These are phyloP conservation scores for Drosophila anomelani DNA, from an alignment of 2,888 invertebrate species.

Conservation along the genomic window DNA sequence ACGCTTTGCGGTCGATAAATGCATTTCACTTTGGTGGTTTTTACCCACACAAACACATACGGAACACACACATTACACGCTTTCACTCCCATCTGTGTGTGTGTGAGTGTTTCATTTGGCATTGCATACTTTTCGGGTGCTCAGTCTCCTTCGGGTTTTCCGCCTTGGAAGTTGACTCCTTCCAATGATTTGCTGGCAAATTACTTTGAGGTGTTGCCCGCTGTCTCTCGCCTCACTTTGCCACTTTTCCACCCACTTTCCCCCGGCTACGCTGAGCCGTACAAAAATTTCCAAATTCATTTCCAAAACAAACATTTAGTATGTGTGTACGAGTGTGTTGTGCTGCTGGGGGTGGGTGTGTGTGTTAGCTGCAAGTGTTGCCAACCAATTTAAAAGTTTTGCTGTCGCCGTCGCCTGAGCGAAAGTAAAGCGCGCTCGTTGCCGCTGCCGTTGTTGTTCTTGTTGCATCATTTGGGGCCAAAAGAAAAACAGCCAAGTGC, in stretches of 20 bases:
- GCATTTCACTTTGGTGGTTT: constrained; percentile 80
- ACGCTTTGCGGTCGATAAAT: constrained; percentile 82
- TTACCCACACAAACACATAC: constrained; percentile 56
- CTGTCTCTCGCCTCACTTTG: constrained; percentile 44
- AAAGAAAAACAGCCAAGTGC: constrained; percentile 67
- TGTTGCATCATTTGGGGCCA: constrained; percentile 65
- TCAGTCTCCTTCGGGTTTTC: constrained; percentile 20
- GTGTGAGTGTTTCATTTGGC: constrained; percentile 60
- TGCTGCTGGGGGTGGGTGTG: neutral
- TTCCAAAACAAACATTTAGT: constrained; percentile 79
- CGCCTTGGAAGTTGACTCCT: constrained; percentile 47
- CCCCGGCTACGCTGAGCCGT: constrained; percentile 11
- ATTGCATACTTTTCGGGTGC: constrained; percentile 72
- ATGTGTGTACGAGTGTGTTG: constrained; percentile 26
- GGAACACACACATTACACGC: constrained; percentile 29
- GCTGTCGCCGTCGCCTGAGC: constrained; percentile 64
- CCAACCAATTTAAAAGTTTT: constrained; percentile 78
- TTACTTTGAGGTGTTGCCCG: constrained; percentile 71
- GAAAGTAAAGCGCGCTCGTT: constrained; percentile 69
- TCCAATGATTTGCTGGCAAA: constrained; percentile 79
- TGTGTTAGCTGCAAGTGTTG: constrained; percentile 67
- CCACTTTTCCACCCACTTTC: constrained; percentile 5
- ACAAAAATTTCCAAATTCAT: constrained; percentile 77
- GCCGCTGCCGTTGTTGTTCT: constrained; percentile 50
- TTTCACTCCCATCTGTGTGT: neutral